phyloP scores from a whole-genome alignment of 2,888 invertebrate species.

The Andrena fulva region DNA sequence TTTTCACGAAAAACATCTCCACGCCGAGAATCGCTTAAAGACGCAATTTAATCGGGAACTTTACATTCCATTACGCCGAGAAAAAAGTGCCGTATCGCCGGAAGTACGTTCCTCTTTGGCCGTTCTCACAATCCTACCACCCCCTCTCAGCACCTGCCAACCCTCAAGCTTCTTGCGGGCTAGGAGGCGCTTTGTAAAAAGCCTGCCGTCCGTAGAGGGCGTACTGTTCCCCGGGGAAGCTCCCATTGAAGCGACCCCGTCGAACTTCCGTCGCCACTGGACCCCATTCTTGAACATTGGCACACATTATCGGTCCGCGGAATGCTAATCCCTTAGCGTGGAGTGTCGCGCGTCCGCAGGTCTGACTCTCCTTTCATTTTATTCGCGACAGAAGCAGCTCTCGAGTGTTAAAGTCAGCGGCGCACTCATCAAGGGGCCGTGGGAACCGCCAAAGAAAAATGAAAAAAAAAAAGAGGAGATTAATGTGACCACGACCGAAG shows the following conservation, averaged over 20 bases:
- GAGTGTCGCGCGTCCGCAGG: too few relatives aligned
- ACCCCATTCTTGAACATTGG: constrained; percentile 1
- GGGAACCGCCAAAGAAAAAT: too few relatives aligned
- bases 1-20: constrained; percentile 58
- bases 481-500: too few relatives aligned
- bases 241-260: constrained; percentile 36
- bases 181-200: constrained; percentile 45
- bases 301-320: constrained; percentile 28
- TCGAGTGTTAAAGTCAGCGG: too few relatives aligned
- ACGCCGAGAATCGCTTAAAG: constrained; percentile 52
- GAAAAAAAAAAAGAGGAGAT: too few relatives aligned
- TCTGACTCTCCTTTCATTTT: too few relatives aligned
- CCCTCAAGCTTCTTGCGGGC: neutral
- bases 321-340: neutral
- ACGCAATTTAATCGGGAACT: constrained; percentile 61
- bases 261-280: constrained; percentile 17
- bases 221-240: constrained; percentile 6
- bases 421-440: too few relatives aligned
- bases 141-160: neutral
- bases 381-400: too few relatives aligned
- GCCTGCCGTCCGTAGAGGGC: constrained; percentile 40
- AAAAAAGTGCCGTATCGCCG: constrained; percentile 46
- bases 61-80: constrained; percentile 54
- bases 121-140: neutral
- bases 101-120: constrained; percentile 28